These are phyloP conservation scores for Thymelicus lineola DNA, from an alignment of 2,888 invertebrate genomes.

Conservation along the genomic window DNA sequence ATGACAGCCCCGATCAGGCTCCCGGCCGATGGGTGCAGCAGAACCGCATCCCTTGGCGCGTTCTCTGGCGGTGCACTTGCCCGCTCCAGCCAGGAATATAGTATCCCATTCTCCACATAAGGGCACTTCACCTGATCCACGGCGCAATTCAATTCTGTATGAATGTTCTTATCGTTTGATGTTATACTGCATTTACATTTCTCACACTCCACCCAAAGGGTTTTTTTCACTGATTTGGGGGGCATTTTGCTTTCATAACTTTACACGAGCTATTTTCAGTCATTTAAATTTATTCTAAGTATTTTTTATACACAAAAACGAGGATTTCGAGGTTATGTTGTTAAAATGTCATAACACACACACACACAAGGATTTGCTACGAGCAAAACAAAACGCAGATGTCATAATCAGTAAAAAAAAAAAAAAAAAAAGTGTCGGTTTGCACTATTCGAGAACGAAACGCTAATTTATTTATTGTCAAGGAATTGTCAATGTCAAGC, in stretches of 20 bases:
- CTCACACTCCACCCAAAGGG: conserved; percentile 87
- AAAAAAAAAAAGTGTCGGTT: too few relatives aligned
- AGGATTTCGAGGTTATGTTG: background rate
- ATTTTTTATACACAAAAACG: background rate
- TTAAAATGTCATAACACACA: background rate
- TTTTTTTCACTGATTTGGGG: conserved; percentile 81
- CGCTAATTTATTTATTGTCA: too few relatives aligned
- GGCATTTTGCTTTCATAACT: conserved; percentile 56
- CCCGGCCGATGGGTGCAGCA: conserved; percentile 74
- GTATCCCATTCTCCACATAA: conserved; percentile 61
- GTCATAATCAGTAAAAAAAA: background rate
- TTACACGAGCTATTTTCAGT: background rate
- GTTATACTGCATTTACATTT: conserved; percentile 84
- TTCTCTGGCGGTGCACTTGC: conserved; percentile 65
- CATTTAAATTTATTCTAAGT: too few relatives aligned
- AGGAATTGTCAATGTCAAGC: too few relatives aligned
- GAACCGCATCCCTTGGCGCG: conserved; percentile 69
- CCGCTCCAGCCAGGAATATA: conserved; percentile 72
- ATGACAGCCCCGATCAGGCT: conserved; percentile 71
- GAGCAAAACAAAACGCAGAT: background rate
- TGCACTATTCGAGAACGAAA: too few relatives aligned
- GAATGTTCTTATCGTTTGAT: conserved; percentile 85
- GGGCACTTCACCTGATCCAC: conserved; percentile 77
- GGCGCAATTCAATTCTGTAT: conserved; percentile 81
- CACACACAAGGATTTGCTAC: background rate